Percentiles rank a stretch among this genome's conserved stretches.
Conservation (phyloP, 1,140 invertebrate species). For the Drosophila malerkotliana region DNA sequence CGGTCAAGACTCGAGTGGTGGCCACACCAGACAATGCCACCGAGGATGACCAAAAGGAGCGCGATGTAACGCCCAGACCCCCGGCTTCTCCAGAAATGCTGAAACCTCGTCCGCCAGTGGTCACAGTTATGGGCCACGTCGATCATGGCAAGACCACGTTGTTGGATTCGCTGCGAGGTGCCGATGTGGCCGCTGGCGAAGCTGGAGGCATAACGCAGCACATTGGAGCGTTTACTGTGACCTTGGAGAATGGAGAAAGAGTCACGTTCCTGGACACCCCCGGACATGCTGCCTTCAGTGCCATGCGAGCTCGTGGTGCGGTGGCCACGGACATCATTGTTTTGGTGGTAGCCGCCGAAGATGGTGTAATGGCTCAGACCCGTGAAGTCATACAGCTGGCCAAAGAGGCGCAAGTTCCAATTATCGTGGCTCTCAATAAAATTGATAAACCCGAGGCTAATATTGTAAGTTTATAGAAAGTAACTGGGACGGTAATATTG, state of each 20-base stretch:
- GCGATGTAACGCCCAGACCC: slow-evolving; percentile 86
- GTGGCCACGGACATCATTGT: slow-evolving; percentile 97
- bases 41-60: slow-evolving; percentile 77
- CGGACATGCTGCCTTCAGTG: slow-evolving; percentile 98
- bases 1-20: slow-evolving; percentile 86
- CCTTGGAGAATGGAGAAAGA: slow-evolving; percentile 87
- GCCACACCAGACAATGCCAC: slow-evolving; percentile 83
- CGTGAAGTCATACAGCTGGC: slow-evolving; percentile 92
- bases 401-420: slow-evolving; percentile 92
- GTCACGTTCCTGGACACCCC: slow-evolving; percentile 99
- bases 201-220: slow-evolving; percentile 99
- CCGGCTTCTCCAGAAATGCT: slow-evolving; percentile 87
- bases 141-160: slow-evolving; percentile 99
- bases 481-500: neutral
- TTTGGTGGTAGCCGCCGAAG: slow-evolving; percentile 98
- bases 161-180: slow-evolving; percentile 94
- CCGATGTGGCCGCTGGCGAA: slow-evolving; percentile 94
- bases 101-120: slow-evolving; percentile 92
- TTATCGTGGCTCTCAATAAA: slow-evolving; percentile 99
- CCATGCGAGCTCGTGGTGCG: slow-evolving; percentile 96
- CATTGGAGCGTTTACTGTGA: slow-evolving; percentile 98
- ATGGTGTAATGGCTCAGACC: slow-evolving; percentile 99
- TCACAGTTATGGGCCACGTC: slow-evolving; percentile 99
- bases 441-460: slow-evolving; percentile 96
- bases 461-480: slow-evolving; percentile 87